phyloP scores from a whole-genome alignment of 2,113 vertebrate species.

The Mirounga angustirostris region DNA sequence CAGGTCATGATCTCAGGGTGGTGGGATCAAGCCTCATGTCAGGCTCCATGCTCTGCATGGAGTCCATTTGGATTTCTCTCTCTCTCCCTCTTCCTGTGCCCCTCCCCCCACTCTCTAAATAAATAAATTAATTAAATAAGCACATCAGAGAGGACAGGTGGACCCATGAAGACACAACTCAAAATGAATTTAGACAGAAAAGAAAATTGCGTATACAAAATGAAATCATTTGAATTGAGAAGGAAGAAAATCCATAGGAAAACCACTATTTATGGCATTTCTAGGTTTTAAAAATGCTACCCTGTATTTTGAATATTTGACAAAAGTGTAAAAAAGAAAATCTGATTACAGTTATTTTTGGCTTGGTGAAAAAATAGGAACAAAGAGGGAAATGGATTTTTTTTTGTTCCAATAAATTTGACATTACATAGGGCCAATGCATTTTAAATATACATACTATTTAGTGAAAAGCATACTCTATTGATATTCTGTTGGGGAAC shows the following conservation, averaged over 20 bases:
- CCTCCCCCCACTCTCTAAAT: not conserved
- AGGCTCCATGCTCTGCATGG: not conserved
- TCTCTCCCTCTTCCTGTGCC: not conserved
- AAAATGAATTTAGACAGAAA: constrained; percentile 15
- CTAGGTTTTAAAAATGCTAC: not conserved
- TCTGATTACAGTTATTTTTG: not conserved
- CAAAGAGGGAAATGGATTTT: not conserved
- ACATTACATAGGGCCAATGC: not conserved
- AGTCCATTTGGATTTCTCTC: not conserved
- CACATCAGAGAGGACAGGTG: not conserved
- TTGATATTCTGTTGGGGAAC: not conserved
- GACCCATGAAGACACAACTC: not conserved
- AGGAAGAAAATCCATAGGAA: not conserved
- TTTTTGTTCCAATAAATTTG: not conserved
- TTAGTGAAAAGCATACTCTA: not conserved
- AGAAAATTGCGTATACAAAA: not conserved
- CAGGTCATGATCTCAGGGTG: not conserved
- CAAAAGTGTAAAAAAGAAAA: not conserved
- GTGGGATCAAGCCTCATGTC: not conserved
- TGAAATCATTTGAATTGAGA: not conserved
- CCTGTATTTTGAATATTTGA: not conserved
- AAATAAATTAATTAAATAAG: not conserved
- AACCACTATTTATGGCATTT: not conserved
- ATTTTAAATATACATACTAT: not conserved
- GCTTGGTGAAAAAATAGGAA: not conserved